A percentile compares a stretch with the other conserved stretches of the same genome.
Evolutionary conservation across 23 tunicate genomes (phyloP).

Genomic region (Oikopleura albicans): DNA sequence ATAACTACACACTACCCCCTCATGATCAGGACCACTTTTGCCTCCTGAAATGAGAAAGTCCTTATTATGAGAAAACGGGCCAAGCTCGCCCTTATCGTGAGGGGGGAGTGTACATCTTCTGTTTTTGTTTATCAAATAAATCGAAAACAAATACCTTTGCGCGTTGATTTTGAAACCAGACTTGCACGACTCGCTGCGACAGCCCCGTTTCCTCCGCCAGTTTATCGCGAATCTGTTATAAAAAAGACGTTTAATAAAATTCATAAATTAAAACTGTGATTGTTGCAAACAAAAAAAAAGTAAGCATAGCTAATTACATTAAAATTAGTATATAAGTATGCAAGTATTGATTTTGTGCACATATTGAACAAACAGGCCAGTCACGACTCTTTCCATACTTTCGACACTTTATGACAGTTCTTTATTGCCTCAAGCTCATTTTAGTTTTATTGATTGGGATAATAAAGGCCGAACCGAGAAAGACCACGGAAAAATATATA

Average conservation of each 20-base stretch:
- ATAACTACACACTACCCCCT: no score
- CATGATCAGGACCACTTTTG: no score
- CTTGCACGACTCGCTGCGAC: slow-evolving; percentile 69
- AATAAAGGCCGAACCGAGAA: background rate
- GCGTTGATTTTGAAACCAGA: slow-evolving; percentile 94
- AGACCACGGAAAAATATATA: no score
- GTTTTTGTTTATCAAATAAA: background rate
- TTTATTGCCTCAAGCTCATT: background rate
- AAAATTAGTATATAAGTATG: no score
- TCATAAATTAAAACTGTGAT: background rate
- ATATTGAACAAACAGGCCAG: no score
- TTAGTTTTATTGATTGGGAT: background rate
- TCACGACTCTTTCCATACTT: no score
- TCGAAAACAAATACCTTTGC: slow-evolving; percentile 63
- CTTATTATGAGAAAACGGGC: no score
- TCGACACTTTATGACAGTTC: background rate
- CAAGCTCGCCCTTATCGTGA: no score
- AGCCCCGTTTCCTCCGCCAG: slow-evolving; percentile 59
- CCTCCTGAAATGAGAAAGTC: no score
- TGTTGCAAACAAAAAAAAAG: background rate
- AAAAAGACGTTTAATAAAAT: background rate
- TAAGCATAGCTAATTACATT: no score
- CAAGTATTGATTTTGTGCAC: no score
- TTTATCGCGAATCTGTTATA: slow-evolving; percentile 59
- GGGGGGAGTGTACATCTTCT: no score